Percentiles rank a stretch among this genome's conserved stretches.
These are phyloP conservation scores for Rhingia campestris DNA, from an alignment of 2,888 invertebrate genomes.

Conservation along the genomic window DNA sequence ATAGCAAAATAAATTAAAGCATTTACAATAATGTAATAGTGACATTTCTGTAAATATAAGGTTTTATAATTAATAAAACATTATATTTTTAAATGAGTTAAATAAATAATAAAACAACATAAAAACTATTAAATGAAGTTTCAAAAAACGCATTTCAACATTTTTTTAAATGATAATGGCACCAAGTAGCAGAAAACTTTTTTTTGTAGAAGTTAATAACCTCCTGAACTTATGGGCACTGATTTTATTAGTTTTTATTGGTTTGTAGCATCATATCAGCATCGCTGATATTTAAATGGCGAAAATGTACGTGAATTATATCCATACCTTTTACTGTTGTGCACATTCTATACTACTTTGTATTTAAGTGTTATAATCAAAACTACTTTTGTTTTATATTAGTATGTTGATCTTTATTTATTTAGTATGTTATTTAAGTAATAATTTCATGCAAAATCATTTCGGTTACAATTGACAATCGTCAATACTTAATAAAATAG, in stretches of 20 bases:
- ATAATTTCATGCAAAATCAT: slow-evolving; percentile 46
- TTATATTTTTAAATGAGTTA: too few species aligned
- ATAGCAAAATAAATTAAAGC: slow-evolving; percentile 9
- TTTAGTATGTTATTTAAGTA: slow-evolving; percentile 23
- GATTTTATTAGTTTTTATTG: too few species aligned
- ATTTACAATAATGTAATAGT: neutral
- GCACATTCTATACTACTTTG: slow-evolving; percentile 29
- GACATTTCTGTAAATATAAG: neutral
- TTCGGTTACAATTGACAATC: slow-evolving; percentile 21
- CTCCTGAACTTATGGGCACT: too few species aligned
- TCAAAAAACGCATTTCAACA: too few species aligned
- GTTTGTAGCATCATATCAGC: too few species aligned
- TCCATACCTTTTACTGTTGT: slow-evolving; percentile 43
- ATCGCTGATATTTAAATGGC: neutral
- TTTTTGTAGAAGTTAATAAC: too few species aligned
- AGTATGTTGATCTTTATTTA: slow-evolving; percentile 43
- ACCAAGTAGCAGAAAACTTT: too few species aligned
- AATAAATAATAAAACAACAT: too few species aligned
- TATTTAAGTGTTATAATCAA: slow-evolving; percentile 52
- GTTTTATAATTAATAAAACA: neutral
- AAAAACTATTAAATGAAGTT: too few species aligned
- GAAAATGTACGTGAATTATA: slow-evolving; percentile 4
- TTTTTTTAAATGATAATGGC: too few species aligned
- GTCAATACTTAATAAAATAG: neutral
- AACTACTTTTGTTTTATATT: slow-evolving; percentile 63